Evolutionary conservation across 1,140 invertebrate genomes (phyloP).

Genomic region (Diachasma alloeum): DNA sequence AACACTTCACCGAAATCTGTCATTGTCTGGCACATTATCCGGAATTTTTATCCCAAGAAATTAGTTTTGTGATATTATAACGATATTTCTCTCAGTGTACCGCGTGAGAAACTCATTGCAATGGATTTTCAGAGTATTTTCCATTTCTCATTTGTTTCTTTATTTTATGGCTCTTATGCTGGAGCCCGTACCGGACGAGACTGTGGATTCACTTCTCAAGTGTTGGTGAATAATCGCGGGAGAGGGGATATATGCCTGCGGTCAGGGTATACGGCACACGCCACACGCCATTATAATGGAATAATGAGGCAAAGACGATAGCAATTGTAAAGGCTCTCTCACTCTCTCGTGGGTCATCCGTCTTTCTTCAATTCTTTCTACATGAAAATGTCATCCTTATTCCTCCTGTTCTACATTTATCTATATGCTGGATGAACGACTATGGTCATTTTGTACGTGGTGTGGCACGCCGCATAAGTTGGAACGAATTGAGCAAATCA

Average conservation of each 20-base stretch:
- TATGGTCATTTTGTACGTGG: slow-evolving; percentile 34
- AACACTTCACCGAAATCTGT: too few relatives aligned
- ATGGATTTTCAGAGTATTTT: not conserved
- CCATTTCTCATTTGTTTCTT: not conserved
- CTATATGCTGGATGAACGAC: not conserved
- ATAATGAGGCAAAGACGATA: slow-evolving; percentile 63
- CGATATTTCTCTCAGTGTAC: not conserved
- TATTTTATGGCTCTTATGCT: not conserved
- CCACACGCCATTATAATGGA: slow-evolving; percentile 63
- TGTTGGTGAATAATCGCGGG: not conserved
- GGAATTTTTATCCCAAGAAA: too few relatives aligned
- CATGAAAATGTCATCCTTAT: not conserved
- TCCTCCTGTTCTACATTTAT: slow-evolving; percentile 16
- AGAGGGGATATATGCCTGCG: not conserved
- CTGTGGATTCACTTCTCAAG: slow-evolving; percentile 3
- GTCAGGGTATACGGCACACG: slow-evolving; percentile 50
- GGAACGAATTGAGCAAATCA: slow-evolving; percentile 64
- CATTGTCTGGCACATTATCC: too few relatives aligned
- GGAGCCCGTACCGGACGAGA: not conserved
- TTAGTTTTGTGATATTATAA: not conserved
- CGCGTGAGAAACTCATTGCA: too few relatives aligned
- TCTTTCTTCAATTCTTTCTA: slow-evolving; percentile 7
- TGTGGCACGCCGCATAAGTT: slow-evolving; percentile 40
- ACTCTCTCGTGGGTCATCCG: not conserved
- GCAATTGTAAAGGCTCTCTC: slow-evolving; percentile 51